phyloP scores from a whole-genome alignment of 2,113 vertebrate species.

The Dolichallabes microphthalmus region DNA sequence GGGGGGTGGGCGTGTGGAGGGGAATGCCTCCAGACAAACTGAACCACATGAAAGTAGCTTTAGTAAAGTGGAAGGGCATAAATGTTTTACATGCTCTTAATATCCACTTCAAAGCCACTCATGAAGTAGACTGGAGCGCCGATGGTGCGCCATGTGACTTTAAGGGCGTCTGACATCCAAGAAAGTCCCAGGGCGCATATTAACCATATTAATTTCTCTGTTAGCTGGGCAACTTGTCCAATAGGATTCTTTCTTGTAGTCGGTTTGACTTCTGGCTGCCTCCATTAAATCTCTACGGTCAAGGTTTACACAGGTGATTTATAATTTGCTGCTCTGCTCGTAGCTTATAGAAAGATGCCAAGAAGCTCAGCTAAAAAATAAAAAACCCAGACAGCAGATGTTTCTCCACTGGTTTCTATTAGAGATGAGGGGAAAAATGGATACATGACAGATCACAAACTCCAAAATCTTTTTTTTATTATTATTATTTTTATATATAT shows the following conservation, averaged over 20 bases:
- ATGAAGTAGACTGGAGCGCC: slow-evolving; percentile 1
- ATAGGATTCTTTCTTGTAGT: not conserved
- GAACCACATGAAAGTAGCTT: slow-evolving; percentile 34
- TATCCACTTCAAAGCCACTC: slow-evolving; percentile 24
- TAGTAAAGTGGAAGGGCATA: slow-evolving; percentile 14
- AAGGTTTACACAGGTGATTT: not conserved
- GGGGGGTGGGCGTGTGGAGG: too few species aligned
- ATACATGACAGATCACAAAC: too few species aligned
- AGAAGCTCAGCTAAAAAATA: not conserved
- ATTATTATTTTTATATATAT: too few species aligned
- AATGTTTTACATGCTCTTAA: slow-evolving; percentile 27
- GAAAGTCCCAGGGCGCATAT: slow-evolving; percentile 18
- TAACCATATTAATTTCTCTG: slow-evolving; percentile 6
- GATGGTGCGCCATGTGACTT: slow-evolving; percentile 17
- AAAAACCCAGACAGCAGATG: not conserved
- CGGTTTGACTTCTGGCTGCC: not conserved
- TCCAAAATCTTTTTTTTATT: too few species aligned
- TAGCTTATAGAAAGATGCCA: not conserved
- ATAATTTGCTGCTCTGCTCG: not conserved
- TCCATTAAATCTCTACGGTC: not conserved
- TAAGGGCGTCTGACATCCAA: slow-evolving; percentile 8
- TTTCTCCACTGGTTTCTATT: slow-evolving; percentile 4
- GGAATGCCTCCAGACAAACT: not conserved
- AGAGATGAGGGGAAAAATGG: too few species aligned
- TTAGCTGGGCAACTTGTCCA: not conserved